Conservation (phyloP, 1,140 invertebrate species). For the Zaprionus taronus region DNA sequence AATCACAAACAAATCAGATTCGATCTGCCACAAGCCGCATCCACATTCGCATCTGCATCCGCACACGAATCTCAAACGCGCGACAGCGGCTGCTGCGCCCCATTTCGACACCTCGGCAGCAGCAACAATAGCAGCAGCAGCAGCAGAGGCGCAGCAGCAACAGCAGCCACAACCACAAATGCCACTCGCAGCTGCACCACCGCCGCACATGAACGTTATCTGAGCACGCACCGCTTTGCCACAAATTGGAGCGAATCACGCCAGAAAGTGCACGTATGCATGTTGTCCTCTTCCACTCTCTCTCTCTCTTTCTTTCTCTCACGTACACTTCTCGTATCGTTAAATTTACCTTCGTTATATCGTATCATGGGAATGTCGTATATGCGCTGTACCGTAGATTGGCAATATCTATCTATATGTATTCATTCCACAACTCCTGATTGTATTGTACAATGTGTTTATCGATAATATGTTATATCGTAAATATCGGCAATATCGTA, state of each 20-base stretch:
- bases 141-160: conserved; percentile 16
- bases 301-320: not conserved
- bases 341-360: not conserved
- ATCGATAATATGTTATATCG: not conserved
- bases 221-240: conserved; percentile 57
- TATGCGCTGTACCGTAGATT: not conserved
- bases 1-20: conserved; percentile 24
- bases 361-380: not conserved
- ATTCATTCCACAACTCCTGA: not conserved
- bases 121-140: conserved; percentile 9
- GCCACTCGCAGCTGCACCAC: conserved; percentile 9
- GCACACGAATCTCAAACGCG: conserved; percentile 4
- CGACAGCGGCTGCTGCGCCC: conserved; percentile 40
- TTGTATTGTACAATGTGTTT: not conserved
- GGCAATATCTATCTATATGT: not conserved
- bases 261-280: conserved; percentile 84
- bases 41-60: conserved; percentile 36
- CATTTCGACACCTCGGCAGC: conserved; percentile 27
- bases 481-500: not conserved
- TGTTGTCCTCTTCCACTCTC: conserved; percentile 48
- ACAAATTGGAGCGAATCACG: conserved; percentile 76
- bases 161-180: conserved; percentile 7
- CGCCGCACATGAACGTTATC: conserved; percentile 47
- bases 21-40: conserved; percentile 49
- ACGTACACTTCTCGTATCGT: not conserved